Percentiles rank a stretch among this genome's conserved stretches.
Conservation (phyloP, 2,113 vertebrate species). For the Chlorocebus sabaeus region DNA sequence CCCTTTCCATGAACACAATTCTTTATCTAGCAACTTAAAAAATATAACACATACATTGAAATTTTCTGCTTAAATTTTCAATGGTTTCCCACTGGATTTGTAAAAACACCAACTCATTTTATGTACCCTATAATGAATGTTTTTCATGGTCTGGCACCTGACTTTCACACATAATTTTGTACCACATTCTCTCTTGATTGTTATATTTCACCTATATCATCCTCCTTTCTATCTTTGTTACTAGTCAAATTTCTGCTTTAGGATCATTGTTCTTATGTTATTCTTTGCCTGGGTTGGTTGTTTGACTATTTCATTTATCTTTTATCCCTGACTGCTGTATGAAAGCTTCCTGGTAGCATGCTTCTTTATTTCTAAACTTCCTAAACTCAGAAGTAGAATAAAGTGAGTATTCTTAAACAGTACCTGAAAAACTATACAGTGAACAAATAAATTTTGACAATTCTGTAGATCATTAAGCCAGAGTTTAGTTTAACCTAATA, state of each 20-base stretch:
- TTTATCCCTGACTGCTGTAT: background rate
- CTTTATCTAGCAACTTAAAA: background rate
- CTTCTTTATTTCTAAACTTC: background rate
- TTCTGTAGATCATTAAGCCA: background rate
- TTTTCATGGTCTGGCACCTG: background rate
- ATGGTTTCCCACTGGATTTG: background rate
- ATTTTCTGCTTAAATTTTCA: background rate
- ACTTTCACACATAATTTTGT: background rate
- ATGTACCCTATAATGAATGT: background rate
- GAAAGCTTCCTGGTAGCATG: background rate
- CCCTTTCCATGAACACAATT: background rate
- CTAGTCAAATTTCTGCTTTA: background rate
- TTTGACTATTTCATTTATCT: background rate
- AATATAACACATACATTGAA: background rate
- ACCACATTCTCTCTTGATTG: background rate
- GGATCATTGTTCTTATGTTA: background rate
- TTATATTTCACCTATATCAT: background rate
- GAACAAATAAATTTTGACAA: background rate
- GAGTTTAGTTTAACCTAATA: background rate
- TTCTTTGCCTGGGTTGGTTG: background rate
- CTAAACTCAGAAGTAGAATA: background rate
- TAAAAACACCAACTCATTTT: background rate
- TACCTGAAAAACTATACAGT: background rate
- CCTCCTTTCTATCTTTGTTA: background rate
- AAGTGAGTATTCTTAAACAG: background rate